Evolutionary conservation across 2,113 vertebrate species (phyloP).

Genomic region (Corynorhinus townsendii): DNA sequence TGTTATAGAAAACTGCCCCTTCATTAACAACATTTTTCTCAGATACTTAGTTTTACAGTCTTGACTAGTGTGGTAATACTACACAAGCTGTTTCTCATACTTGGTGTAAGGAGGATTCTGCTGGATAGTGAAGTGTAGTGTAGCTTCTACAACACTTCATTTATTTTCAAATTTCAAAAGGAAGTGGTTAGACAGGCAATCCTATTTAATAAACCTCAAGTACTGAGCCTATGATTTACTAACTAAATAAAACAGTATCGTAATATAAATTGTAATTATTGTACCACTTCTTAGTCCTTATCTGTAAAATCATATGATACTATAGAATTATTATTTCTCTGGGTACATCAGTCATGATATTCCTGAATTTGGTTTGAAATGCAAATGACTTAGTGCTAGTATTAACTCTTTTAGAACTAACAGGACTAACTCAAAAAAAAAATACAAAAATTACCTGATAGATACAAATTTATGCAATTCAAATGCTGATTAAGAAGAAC

Average conservation of each 20-base stretch:
- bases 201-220: not conserved
- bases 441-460: constrained; percentile 18
- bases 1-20: constrained; percentile 45
- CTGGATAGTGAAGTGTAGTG: not conserved
- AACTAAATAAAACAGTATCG: not conserved
- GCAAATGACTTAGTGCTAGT: not conserved
- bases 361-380: not conserved
- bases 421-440: not conserved
- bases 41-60: constrained; percentile 51
- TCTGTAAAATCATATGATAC: not conserved
- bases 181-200: not conserved
- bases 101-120: constrained; percentile 38
- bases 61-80: constrained; percentile 37
- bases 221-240: not conserved
- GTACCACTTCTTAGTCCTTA: not conserved
- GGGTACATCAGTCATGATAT: not conserved
- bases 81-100: not conserved
- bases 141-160: not conserved
- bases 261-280: not conserved
- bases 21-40: constrained; percentile 53
- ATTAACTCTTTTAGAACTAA: constrained; percentile 8
- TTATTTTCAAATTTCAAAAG: constrained; percentile 27
- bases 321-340: not conserved
- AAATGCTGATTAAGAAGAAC: constrained; percentile 23
- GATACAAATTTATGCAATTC: constrained; percentile 7